Evolutionary conservation across 2,888 invertebrate genomes (phyloP).

Genomic region (Hypolimnas misippus): DNA sequence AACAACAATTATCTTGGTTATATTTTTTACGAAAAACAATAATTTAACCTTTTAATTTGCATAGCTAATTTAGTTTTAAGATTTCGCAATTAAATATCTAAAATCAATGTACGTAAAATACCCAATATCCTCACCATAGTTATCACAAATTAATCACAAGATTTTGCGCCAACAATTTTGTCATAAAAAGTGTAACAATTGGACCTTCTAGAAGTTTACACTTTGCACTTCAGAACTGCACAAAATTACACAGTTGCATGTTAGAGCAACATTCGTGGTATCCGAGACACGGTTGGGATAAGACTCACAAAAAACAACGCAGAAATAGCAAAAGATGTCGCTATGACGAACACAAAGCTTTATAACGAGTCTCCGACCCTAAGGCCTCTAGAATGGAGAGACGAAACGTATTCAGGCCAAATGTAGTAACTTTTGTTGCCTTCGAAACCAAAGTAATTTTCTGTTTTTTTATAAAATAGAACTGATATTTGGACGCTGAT

Average conservation of each 20-base stretch:
- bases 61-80: too few relatives aligned
- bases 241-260: not conserved
- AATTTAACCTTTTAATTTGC: too few relatives aligned
- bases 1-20: too few relatives aligned
- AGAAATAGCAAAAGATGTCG: constrained; percentile 13
- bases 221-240: not conserved
- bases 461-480: too few relatives aligned
- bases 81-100: too few relatives aligned
- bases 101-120: too few relatives aligned
- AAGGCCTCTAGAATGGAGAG: not conserved
- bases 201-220: not conserved
- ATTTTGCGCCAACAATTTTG: too few relatives aligned
- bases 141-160: too few relatives aligned
- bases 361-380: constrained; percentile 3
- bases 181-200: not conserved
- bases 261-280: constrained; percentile 2
- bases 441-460: too few relatives aligned
- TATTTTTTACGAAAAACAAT: too few relatives aligned
- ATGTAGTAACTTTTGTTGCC: not conserved
- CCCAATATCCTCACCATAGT: too few relatives aligned
- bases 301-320: constrained; percentile 9
- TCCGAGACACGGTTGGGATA: not conserved
- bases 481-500: too few relatives aligned
- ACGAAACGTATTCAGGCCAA: not conserved
- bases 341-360: constrained; percentile 6